Percentiles rank a stretch among this genome's conserved stretches.
Conservation (phyloP, 2,797 vertebrate genomes). For the Pseudomugil tenellus region DNA sequence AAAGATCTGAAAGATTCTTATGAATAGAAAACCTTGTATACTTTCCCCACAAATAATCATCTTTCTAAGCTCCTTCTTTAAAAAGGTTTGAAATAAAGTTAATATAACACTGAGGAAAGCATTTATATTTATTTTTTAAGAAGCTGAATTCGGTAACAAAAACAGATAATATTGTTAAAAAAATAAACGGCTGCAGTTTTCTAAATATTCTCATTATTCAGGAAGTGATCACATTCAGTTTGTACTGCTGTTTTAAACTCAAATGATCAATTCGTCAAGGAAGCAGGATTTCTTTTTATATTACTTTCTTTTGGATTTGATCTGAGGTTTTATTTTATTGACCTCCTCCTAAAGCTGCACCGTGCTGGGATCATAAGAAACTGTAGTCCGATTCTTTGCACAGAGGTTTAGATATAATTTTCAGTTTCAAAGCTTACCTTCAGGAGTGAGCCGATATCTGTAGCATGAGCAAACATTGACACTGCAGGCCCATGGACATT, state of each 20-base stretch:
- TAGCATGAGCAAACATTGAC: conserved; percentile 20
- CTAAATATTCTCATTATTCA: neutral
- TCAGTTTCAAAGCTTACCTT: conserved; percentile 39
- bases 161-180: neutral
- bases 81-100: neutral
- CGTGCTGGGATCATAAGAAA: conserved; percentile 44
- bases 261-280: neutral
- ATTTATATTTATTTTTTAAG: neutral
- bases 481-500: conserved; percentile 14
- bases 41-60: neutral
- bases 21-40: neutral
- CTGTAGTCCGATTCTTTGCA: conserved; percentile 10
- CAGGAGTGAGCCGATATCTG: conserved; percentile 5
- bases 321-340: conserved; percentile 19
- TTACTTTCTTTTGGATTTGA: conserved; percentile 22
- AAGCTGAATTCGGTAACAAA: neutral
- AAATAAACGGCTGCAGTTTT: neutral
- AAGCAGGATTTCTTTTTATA: neutral
- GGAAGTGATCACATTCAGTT: too few species aligned
- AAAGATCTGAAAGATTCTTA: neutral
- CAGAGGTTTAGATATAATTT: conserved; percentile 19
- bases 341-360: conserved; percentile 35
- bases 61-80: neutral
- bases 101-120: neutral
- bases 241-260: neutral